phyloP scores from a whole-genome alignment of 2,113 vertebrate genomes.

The Archilochus colubris region DNA sequence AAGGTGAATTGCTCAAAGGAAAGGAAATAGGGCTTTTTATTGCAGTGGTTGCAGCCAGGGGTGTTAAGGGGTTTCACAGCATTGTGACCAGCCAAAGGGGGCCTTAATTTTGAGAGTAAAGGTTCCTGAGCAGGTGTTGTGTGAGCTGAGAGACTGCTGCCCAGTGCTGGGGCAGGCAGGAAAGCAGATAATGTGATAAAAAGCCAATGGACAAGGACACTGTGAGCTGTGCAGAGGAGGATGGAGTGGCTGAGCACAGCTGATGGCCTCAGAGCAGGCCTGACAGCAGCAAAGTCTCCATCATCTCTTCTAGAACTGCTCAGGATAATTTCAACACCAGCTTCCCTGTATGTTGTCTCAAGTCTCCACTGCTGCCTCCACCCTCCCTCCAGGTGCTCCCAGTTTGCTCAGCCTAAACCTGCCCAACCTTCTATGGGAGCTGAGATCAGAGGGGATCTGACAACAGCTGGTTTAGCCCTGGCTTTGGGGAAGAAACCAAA shows the following conservation, averaged over 20 bases:
- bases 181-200: not conserved
- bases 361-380: not conserved
- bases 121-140: not conserved
- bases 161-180: not conserved
- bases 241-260: not conserved
- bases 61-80: not conserved
- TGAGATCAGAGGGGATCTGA: not conserved
- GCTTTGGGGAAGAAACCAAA: not conserved
- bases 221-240: not conserved
- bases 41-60: not conserved
- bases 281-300: not conserved
- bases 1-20: not conserved
- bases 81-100: not conserved
- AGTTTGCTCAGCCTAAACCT: not conserved
- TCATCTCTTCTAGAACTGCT: not conserved
- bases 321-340: not conserved
- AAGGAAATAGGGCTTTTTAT: not conserved
- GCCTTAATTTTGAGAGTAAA: not conserved
- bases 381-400: not conserved
- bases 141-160: not conserved
- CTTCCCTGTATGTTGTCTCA: not conserved
- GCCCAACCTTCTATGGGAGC: rapidly evolving
- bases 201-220: rapidly evolving
- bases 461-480: not conserved
- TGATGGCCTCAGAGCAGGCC: rapidly evolving